A percentile compares a stretch with the other conserved stretches of the same genome.
Conservation (phyloP, 2,797 vertebrate species). For the Pithecia hirsuta region DNA sequence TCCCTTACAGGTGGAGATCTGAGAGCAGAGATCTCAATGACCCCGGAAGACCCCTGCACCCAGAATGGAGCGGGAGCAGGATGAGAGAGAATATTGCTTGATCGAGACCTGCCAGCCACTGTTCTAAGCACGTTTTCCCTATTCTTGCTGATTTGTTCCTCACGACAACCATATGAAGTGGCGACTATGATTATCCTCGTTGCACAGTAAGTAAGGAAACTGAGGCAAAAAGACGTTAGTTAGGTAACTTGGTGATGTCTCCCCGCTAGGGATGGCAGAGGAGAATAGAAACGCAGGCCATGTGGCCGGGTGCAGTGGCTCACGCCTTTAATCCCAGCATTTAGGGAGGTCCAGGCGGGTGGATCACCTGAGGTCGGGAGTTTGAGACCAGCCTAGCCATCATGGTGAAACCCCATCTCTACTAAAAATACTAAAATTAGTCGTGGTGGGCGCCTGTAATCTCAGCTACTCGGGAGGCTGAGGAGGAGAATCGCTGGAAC, state of each 20-base stretch:
- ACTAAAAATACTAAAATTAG: too few relatives aligned
- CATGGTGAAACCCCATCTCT: too few relatives aligned
- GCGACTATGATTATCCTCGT: background rate
- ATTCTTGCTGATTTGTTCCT: background rate
- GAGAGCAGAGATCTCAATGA: background rate
- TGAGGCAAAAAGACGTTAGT: background rate
- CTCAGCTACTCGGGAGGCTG: too few relatives aligned
- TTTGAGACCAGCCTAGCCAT: too few relatives aligned
- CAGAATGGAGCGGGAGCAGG: background rate
- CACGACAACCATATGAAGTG: too few relatives aligned
- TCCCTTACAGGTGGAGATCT: background rate
- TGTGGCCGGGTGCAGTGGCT: too few relatives aligned
- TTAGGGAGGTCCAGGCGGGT: too few relatives aligned
- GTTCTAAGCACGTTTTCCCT: background rate
- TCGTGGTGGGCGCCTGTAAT: too few relatives aligned
- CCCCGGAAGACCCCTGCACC: background rate
- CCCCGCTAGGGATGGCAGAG: background rate
- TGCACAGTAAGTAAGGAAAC: background rate
- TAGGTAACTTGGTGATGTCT: background rate
- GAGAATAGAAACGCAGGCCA: background rate
- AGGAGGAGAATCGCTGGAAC: too few relatives aligned
- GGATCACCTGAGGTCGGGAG: too few relatives aligned
- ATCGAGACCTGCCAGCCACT: background rate
- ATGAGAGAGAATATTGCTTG: background rate
- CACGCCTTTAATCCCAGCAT: too few relatives aligned